Conservation (phyloP, 2,888 invertebrate species). For the Pammene fasciana region DNA sequence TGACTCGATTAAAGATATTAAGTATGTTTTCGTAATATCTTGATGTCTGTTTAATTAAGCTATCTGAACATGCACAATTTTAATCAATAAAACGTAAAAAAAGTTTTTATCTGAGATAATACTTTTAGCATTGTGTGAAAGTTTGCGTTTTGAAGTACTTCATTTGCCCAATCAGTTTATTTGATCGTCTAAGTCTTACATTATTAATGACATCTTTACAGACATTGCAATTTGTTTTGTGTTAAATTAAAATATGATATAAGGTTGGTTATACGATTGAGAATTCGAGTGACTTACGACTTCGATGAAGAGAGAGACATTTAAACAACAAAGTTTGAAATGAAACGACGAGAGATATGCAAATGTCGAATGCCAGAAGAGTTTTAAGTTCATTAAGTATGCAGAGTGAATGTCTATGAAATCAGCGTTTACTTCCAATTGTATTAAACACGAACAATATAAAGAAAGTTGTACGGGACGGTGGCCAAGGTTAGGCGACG, state of each 20-base stretch:
- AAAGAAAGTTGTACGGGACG: too few relatives aligned
- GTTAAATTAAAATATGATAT: not conserved
- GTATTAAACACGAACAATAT: not conserved
- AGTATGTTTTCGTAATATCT: too few relatives aligned
- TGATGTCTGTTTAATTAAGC: too few relatives aligned
- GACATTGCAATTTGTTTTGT: not conserved
- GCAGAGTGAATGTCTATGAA: not conserved
- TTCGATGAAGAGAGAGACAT: not conserved
- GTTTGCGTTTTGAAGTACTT: conserved; percentile 1
- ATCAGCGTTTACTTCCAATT: not conserved
- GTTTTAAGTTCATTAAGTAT: not conserved
- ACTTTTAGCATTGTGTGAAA: too few relatives aligned
- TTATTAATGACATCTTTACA: not conserved
- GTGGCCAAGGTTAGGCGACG: too few relatives aligned
- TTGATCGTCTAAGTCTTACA: conserved; percentile 23
- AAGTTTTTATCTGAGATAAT: too few relatives aligned
- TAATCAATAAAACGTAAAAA: too few relatives aligned
- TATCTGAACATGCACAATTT: too few relatives aligned
- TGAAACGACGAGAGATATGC: conserved; percentile 27
- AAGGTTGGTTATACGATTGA: not conserved
- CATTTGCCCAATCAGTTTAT: conserved; percentile 12
- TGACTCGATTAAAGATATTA: too few relatives aligned
- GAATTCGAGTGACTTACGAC: not conserved
- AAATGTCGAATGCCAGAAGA: conserved; percentile 22
- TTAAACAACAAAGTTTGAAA: conserved; percentile 27